Percentiles rank a stretch among this genome's conserved stretches.
These are phyloP conservation scores for Drosophila lowei DNA, from an alignment of 1,140 invertebrate genomes.

Conservation along the genomic window DNA sequence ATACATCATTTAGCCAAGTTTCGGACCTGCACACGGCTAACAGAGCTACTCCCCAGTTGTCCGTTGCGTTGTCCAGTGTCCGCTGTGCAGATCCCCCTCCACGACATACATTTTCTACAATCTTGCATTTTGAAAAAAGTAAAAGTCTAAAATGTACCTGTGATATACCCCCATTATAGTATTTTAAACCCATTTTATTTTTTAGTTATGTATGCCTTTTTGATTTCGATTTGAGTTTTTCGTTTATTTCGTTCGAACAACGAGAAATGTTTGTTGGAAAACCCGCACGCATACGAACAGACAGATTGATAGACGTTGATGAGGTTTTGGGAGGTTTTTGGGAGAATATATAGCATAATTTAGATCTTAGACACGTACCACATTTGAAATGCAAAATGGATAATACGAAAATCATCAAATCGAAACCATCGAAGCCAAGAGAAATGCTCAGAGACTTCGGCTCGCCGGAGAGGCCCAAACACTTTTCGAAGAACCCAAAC, in stretches of 20 bases:
- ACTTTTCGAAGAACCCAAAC: constrained; percentile 26
- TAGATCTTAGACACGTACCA: constrained; percentile 72
- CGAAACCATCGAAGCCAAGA: constrained; percentile 18
- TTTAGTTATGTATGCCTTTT: constrained; percentile 41
- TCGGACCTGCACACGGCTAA: constrained; percentile 19
- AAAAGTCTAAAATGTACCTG: constrained; percentile 79
- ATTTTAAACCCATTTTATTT: constrained; percentile 57
- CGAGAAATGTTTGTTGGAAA: constrained; percentile 47
- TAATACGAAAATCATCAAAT: constrained; percentile 58
- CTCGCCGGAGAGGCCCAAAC: constrained; percentile 10
- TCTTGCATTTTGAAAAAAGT: constrained; percentile 75
- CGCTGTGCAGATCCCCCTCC: constrained; percentile 23
- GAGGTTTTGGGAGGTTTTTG: constrained; percentile 28
- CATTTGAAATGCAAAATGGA: constrained; percentile 75
- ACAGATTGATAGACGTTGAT: constrained; percentile 11
- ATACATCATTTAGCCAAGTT: constrained; percentile 62
- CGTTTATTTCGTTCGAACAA: constrained; percentile 39
- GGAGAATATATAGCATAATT: constrained; percentile 65
- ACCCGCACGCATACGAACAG: constrained; percentile 6
- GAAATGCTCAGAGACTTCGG: constrained; percentile 33
- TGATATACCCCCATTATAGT: constrained; percentile 79
- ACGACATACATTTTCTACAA: constrained; percentile 74
- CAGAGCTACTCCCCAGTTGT: constrained; percentile 15
- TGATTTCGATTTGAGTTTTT: constrained; percentile 22
- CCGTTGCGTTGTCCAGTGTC: constrained; percentile 24